Evolutionary conservation across 2,113 vertebrate species (phyloP).

Genomic region (Dendrocopos noguchii): DNA sequence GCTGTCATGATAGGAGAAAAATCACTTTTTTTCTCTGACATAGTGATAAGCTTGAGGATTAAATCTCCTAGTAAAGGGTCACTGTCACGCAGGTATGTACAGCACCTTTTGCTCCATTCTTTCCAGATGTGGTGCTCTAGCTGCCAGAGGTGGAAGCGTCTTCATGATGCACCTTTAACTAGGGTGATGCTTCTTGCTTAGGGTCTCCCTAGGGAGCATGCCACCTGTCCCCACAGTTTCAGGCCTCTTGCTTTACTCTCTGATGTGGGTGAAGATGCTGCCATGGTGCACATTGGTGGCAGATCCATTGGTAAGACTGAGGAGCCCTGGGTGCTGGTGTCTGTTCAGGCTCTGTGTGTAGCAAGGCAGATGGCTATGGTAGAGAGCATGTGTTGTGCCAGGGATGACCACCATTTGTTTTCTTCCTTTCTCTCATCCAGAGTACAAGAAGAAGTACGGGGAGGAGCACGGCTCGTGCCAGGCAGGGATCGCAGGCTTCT

Average conservation of each 20-base stretch:
- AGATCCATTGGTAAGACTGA: background rate
- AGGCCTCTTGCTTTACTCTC: background rate
- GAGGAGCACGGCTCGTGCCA: constrained; percentile 99
- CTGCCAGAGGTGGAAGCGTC: background rate
- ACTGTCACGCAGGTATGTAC: background rate
- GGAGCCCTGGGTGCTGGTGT: background rate
- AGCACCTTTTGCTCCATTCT: background rate
- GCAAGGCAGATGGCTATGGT: background rate
- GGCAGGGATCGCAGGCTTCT: constrained; percentile 94
- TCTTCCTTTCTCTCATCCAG: constrained; percentile 72
- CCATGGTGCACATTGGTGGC: background rate
- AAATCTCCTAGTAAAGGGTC: background rate
- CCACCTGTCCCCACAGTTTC: background rate
- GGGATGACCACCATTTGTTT: constrained; percentile 70
- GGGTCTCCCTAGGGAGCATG: background rate
- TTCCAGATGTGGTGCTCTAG: background rate
- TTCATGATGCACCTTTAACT: background rate
- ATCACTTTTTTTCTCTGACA: background rate
- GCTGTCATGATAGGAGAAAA: background rate
- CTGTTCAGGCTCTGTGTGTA: background rate
- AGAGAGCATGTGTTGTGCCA: background rate
- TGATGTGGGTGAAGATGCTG: background rate
- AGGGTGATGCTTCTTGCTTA: accelerated
- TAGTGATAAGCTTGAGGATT: background rate
- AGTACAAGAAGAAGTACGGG: constrained; percentile 98